Evolutionary conservation across 2,797 vertebrate species (phyloP).

Genomic region (Poecilia wingei): DNA sequence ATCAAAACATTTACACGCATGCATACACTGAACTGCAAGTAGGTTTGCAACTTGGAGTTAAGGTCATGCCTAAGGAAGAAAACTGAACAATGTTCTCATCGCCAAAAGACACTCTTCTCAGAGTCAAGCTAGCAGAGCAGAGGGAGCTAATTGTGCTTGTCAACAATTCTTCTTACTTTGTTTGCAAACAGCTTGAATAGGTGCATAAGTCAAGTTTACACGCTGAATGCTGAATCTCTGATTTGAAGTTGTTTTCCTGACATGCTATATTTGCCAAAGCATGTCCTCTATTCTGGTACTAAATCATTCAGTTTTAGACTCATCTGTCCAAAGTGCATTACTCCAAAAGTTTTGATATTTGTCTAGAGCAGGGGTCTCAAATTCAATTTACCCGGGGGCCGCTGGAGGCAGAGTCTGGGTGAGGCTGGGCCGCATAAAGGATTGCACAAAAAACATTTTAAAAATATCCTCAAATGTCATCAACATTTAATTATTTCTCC

Average conservation of each 20-base stretch:
- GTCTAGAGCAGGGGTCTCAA: neutral
- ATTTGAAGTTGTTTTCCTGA: neutral
- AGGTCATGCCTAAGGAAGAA: neutral
- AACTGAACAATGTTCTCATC: neutral
- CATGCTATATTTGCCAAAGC: neutral
- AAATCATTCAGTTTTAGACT: neutral
- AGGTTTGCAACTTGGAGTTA: neutral
- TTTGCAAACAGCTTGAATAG: neutral
- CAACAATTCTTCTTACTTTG: neutral
- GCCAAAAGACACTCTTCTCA: neutral
- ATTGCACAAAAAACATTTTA: no score
- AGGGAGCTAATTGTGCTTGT: neutral
- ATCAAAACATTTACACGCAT: neutral
- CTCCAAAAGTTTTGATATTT: neutral
- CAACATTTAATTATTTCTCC: no score
- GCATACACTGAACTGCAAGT: neutral
- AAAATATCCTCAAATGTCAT: no score
- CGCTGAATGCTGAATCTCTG: neutral
- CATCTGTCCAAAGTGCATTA: neutral
- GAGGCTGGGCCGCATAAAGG: no score
- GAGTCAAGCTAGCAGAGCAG: neutral
- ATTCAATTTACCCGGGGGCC: no score
- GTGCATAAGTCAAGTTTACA: neutral
- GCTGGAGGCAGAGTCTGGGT: no score
- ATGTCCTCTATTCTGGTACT: neutral